phyloP scores from a whole-genome alignment of 2,797 vertebrate species.

The Danio jaintianensis region DNA sequence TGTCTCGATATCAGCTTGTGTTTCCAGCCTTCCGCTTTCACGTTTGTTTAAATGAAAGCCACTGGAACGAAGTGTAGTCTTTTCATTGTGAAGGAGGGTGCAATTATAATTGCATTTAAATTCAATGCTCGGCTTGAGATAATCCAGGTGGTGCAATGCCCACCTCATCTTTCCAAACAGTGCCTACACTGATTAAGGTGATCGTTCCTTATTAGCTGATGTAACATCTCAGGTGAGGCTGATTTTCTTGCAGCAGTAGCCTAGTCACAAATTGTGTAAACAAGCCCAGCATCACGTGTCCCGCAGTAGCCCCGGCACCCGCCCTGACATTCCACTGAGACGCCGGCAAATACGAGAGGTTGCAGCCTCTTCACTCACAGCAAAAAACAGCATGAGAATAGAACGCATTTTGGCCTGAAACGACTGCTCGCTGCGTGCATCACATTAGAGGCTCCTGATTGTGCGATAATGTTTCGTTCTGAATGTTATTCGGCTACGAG shows the following conservation, averaged over 20 bases:
- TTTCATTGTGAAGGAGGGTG: not conserved
- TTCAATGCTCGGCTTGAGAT: not conserved
- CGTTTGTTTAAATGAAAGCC: not conserved
- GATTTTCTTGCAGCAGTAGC: constrained; percentile 28
- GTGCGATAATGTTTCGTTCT: constrained; percentile 21
- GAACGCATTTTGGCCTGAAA: constrained; percentile 11
- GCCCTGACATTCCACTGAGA: constrained; percentile 39
- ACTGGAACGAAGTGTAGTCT: not conserved
- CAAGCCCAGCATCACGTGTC: constrained; percentile 29
- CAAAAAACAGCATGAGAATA: constrained; percentile 29
- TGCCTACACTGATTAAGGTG: not conserved
- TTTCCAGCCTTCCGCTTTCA: not conserved
- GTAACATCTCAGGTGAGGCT: constrained; percentile 27
- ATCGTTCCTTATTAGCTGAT: constrained; percentile 17
- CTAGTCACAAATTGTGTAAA: constrained; percentile 33
- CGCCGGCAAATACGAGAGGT: constrained; percentile 7
- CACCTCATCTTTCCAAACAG: not conserved
- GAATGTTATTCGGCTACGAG: constrained; percentile 34
- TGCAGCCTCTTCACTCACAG: constrained; percentile 27
- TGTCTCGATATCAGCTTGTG: too few relatives aligned
- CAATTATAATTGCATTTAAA: not conserved
- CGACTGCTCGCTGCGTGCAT: constrained; percentile 19
- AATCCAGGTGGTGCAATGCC: not conserved
- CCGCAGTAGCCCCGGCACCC: constrained; percentile 14
- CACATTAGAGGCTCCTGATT: constrained; percentile 33